phyloP scores from a whole-genome alignment of 1,140 invertebrate species.

The Euwallacea similis region DNA sequence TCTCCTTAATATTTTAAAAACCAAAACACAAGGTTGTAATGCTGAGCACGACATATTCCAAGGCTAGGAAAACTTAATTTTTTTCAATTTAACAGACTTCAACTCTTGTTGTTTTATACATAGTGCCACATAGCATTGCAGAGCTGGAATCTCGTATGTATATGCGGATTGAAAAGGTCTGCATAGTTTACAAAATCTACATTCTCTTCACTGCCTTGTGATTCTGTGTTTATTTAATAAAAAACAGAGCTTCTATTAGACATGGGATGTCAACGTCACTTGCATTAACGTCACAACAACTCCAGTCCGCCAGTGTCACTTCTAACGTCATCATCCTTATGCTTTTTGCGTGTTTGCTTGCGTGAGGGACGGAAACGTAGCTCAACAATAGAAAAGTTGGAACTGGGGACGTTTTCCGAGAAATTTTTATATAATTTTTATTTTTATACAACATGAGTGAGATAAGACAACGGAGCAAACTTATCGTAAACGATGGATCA shows the following conservation, averaged over 20 bases:
- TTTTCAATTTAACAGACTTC: no score
- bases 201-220: no score
- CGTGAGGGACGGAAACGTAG: not conserved
- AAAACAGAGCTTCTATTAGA: no score
- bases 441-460: conserved; percentile 25
- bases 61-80: no score
- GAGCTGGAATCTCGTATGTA: no score
- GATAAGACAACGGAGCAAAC: conserved; percentile 24
- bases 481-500: conserved; percentile 3
- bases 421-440: conserved; percentile 17
- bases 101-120: no score
- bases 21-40: no score
- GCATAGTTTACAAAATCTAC: not conserved
- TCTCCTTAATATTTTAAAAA: no score
- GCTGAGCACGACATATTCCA: no score
- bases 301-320: not conserved
- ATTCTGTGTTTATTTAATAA: no score
- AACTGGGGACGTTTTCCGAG: not conserved
- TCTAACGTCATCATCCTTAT: not conserved
- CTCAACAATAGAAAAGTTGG: conserved; percentile 1
- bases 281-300: not conserved
- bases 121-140: no score
- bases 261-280: not conserved
- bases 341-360: not conserved
- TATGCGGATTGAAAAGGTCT: no score